Conservation (phyloP, 2,888 invertebrate species). For the Gandaritis pyraliata region DNA sequence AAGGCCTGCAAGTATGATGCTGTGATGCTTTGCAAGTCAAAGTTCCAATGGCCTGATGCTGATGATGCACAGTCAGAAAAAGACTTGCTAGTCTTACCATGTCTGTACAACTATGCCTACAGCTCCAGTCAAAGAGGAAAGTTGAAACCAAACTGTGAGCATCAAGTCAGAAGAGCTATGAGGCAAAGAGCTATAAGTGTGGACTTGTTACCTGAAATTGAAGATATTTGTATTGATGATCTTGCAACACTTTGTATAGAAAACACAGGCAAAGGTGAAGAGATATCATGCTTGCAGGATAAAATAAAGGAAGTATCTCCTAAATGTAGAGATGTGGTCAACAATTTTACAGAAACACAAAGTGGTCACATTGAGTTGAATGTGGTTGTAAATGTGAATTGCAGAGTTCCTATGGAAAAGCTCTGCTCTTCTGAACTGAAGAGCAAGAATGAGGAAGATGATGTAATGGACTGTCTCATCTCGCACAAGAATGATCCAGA, state of each 20-base stretch:
- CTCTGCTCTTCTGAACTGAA: constrained; percentile 89
- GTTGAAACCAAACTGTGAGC: constrained; percentile 85
- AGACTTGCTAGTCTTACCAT: constrained; percentile 94
- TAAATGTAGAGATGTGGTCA: constrained; percentile 90
- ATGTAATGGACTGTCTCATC: constrained; percentile 97
- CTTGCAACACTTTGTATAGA: constrained; percentile 92
- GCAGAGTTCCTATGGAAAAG: constrained; percentile 90
- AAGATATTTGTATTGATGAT: constrained; percentile 94
- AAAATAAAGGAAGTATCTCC: constrained; percentile 88
- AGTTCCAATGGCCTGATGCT: constrained; percentile 89
- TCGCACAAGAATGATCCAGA: constrained; percentile 94
- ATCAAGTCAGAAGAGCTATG: constrained; percentile 96
- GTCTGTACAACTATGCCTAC: constrained; percentile 91
- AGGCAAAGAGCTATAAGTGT: constrained; percentile 96
- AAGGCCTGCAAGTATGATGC: constrained; percentile 95
- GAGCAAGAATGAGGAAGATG: constrained; percentile 91
- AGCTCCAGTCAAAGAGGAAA: constrained; percentile 77
- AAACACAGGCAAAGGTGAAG: constrained; percentile 94
- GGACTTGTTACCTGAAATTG: constrained; percentile 96
- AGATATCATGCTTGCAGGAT: constrained; percentile 96
- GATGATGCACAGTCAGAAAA: constrained; percentile 89
- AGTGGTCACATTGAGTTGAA: constrained; percentile 96
- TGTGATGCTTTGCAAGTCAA: constrained; percentile 90
- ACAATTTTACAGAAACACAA: constrained; percentile 94
- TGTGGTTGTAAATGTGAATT: constrained; percentile 92